Evolutionary conservation across 2,888 invertebrate genomes (phyloP).

Genomic region (Chrysolina oricalcia): DNA sequence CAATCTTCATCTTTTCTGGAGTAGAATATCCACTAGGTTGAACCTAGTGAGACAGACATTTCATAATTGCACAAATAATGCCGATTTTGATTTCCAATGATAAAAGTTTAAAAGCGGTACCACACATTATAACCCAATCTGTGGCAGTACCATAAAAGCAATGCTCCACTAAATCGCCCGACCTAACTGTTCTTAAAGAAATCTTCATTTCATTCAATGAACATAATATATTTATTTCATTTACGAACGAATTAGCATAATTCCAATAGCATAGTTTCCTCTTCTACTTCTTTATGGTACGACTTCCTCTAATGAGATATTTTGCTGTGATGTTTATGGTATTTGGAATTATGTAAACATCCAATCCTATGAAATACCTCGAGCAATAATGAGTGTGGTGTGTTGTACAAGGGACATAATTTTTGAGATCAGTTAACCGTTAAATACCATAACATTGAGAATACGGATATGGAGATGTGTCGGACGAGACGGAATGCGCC

Average conservation of each 20-base stretch:
- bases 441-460: slow-evolving; percentile 53
- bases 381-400: slow-evolving; percentile 37
- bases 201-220: slow-evolving; percentile 31
- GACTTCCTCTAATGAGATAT: slow-evolving; percentile 42
- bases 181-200: slow-evolving; percentile 32
- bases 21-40: too few relatives aligned
- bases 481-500: slow-evolving; percentile 48
- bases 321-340: slow-evolving; percentile 41
- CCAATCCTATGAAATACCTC: slow-evolving; percentile 44
- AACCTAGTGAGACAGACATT: too few relatives aligned
- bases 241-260: slow-evolving; percentile 31
- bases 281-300: slow-evolving; percentile 40
- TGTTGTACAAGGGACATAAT: slow-evolving; percentile 45
- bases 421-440: slow-evolving; percentile 54
- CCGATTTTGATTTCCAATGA: background rate
- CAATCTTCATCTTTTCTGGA: too few relatives aligned
- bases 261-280: slow-evolving; percentile 39
- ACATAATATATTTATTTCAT: slow-evolving; percentile 31
- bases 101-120: background rate
- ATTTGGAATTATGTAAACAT: slow-evolving; percentile 45
- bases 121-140: too few relatives aligned
- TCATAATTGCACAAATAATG: background rate
- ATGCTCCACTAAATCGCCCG: background rate
- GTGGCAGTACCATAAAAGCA: background rate
- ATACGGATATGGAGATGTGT: slow-evolving; percentile 52